Conservation (phyloP, 1,140 invertebrate genomes). For the Paracyclopina nana region DNA sequence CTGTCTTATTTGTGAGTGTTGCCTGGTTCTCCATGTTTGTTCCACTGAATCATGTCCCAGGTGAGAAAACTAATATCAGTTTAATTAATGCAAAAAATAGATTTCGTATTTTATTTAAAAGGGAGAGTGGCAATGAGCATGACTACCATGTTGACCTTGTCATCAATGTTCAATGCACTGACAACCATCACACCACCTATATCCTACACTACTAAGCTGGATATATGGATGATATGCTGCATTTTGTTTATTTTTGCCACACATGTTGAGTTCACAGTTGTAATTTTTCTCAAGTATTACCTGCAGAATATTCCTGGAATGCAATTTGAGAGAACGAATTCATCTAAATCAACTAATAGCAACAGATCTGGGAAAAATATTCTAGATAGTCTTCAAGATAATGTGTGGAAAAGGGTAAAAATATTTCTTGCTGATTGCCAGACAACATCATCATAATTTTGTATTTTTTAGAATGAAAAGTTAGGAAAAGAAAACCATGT, state of each 20-base stretch:
- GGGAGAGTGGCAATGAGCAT: neutral
- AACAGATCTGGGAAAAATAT: neutral
- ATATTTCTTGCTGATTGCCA: neutral
- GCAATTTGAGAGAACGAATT: neutral
- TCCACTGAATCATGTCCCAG: neutral
- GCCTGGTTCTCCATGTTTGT: slow-evolving; percentile 1
- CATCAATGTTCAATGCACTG: neutral
- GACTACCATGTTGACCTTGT: neutral
- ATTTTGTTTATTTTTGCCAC: neutral
- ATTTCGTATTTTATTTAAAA: neutral
- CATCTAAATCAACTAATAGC: neutral
- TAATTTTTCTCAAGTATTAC: neutral
- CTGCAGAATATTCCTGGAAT: neutral
- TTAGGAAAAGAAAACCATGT: neutral
- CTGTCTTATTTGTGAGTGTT: neutral
- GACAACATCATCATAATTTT: neutral
- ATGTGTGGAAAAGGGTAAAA: no score
- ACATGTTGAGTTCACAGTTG: neutral
- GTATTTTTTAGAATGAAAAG: neutral
- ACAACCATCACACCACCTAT: neutral
- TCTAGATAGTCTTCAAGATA: neutral
- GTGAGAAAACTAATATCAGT: no score
- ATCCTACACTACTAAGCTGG: neutral
- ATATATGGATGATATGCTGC: neutral
- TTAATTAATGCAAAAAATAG: no score